Conservation (phyloP, 1,140 invertebrate genomes). For the Cydia amplana region DNA sequence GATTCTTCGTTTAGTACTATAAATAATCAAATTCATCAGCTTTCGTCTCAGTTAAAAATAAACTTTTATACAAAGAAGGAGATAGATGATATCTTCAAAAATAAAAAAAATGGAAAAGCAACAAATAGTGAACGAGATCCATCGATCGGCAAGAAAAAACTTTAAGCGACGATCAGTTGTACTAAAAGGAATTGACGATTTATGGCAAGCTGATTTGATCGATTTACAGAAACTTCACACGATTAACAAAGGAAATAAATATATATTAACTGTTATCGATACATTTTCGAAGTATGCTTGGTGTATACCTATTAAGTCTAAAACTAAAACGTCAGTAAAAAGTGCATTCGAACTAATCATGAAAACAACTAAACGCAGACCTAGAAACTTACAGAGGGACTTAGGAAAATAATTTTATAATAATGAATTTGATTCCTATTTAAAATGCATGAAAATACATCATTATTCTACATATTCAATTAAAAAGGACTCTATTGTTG, state of each 20-base stretch:
- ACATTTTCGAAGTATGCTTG: conserved; percentile 66
- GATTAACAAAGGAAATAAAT: conserved; percentile 67
- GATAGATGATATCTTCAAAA: neutral
- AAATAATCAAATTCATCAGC: neutral
- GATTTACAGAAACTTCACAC: conserved; percentile 56
- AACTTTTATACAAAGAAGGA: conserved; percentile 10
- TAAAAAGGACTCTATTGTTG: conserved; percentile 51
- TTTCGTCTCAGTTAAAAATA: conserved; percentile 2
- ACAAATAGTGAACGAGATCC: conserved; percentile 54
- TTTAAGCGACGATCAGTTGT: conserved; percentile 54
- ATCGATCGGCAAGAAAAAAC: conserved; percentile 58
- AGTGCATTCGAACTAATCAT: conserved; percentile 40
- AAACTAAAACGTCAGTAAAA: conserved; percentile 63
- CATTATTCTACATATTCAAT: conserved; percentile 64
- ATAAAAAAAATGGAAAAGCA: conserved; percentile 37
- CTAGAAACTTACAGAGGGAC: conserved; percentile 73
- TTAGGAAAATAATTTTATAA: conserved; percentile 72
- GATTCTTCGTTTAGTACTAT: neutral
- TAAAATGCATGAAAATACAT: conserved; percentile 61
- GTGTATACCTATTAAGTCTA: conserved; percentile 65
- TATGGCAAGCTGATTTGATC: conserved; percentile 65
- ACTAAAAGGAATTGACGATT: conserved; percentile 59
- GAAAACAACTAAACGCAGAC: conserved; percentile 40
- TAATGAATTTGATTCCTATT: conserved; percentile 49
- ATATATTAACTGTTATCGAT: conserved; percentile 55